Conservation (phyloP, 2,113 vertebrate species). For the Condylura cristata region DNA sequence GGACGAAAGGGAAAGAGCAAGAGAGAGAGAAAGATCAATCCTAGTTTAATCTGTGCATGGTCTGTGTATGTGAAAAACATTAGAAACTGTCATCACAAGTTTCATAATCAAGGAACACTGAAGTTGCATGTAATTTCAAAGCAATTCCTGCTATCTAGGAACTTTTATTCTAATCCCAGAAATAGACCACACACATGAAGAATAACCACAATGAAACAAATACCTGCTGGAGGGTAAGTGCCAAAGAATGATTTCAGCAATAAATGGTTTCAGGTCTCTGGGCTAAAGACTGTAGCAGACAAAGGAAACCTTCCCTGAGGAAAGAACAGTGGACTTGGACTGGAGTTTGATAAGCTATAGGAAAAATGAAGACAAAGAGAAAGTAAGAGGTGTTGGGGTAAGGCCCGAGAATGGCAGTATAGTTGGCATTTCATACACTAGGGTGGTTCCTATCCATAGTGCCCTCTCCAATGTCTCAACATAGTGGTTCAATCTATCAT, state of each 20-base stretch:
- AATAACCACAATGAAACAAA: background rate
- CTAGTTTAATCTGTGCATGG: background rate
- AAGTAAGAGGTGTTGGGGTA: background rate
- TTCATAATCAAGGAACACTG: constrained; percentile 15
- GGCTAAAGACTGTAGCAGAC: background rate
- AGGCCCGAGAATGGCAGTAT: background rate
- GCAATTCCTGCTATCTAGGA: background rate
- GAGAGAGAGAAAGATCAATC: background rate
- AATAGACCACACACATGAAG: background rate
- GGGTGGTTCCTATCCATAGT: background rate
- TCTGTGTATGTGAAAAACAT: constrained; percentile 36
- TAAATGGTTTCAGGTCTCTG: background rate
- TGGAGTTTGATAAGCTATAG: background rate
- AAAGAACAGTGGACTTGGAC: background rate
- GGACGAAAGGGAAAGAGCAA: too few relatives aligned
- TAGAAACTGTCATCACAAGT: background rate
- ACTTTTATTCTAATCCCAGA: constrained; percentile 2
- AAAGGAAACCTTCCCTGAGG: background rate
- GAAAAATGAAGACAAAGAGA: background rate
- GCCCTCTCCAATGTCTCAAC: background rate
- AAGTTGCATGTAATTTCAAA: background rate
- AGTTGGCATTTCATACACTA: too few relatives aligned
- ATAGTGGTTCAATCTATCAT: background rate
- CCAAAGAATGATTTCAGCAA: background rate
- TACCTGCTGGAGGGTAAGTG: background rate